Evolutionary conservation across 2,888 invertebrate species (phyloP).

Genomic region (Tigriopus californicus): DNA sequence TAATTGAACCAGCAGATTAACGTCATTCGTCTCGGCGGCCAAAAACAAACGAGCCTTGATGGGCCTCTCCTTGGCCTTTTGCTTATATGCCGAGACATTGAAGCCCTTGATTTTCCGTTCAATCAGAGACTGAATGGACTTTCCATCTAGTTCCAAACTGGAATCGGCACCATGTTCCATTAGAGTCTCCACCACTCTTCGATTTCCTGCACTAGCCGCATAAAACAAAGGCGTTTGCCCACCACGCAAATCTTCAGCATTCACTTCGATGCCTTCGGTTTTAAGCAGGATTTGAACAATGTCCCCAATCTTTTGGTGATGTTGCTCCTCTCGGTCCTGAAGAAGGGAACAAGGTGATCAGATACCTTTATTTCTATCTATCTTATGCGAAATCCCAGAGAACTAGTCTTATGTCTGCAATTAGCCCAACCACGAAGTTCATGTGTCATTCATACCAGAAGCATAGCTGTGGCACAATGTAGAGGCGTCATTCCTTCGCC

Average conservation of each 20-base stretch:
- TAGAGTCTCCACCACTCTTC: not conserved
- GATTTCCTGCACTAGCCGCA: not conserved
- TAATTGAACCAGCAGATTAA: not conserved
- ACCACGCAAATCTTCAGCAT: conserved; percentile 3
- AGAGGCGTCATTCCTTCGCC: conserved; percentile 3
- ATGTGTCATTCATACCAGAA: not conserved
- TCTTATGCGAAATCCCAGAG: no score
- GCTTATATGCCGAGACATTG: not conserved
- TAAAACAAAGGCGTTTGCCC: not conserved
- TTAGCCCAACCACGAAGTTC: no score
- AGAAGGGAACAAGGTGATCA: not conserved
- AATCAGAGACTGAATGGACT: not conserved
- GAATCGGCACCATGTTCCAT: not conserved
- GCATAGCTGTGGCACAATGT: not conserved
- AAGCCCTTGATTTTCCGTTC: not conserved
- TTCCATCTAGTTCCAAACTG: not conserved
- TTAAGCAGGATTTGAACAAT: not conserved
- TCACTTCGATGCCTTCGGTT: not conserved
- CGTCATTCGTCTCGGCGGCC: conserved; percentile 4
- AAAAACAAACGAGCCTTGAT: conserved; percentile 4
- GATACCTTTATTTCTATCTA: not conserved
- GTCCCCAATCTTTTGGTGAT: not conserved
- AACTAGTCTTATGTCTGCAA: no score
- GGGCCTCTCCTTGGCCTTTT: not conserved
- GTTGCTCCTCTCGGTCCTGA: not conserved